Conservation (phyloP, 1,140 invertebrate genomes). For the Mycetomoellerius zeteki region DNA sequence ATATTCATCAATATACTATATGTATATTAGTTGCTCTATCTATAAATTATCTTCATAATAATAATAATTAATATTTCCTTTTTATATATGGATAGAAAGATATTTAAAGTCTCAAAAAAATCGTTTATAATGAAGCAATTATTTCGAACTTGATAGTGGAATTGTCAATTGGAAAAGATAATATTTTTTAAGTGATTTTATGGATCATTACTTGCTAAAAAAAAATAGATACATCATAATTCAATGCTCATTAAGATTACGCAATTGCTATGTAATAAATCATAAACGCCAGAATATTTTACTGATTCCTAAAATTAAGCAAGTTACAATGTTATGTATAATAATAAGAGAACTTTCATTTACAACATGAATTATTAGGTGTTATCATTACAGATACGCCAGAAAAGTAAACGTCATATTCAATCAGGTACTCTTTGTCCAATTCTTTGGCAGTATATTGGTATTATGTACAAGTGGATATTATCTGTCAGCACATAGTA, state of each 20-base stretch:
- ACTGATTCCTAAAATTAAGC: neutral
- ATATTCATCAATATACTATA: neutral
- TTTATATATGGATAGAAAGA: neutral
- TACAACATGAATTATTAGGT: neutral
- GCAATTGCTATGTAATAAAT: neutral
- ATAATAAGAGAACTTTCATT: neutral
- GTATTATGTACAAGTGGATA: slow-evolving; percentile 43
- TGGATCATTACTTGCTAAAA: neutral
- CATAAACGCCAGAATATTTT: neutral
- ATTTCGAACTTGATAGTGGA: neutral
- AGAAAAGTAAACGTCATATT: slow-evolving; percentile 33
- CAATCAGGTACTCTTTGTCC: slow-evolving; percentile 34
- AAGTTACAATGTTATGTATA: neutral
- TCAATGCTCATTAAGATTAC: too few relatives aligned
- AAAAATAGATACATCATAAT: neutral
- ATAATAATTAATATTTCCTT: neutral
- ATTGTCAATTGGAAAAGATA: neutral
- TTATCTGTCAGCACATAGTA: slow-evolving; percentile 11
- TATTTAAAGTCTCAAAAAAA: neutral
- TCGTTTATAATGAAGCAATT: neutral
- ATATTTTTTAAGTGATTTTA: neutral
- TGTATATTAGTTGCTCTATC: neutral
- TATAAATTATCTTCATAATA: neutral
- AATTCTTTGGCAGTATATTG: slow-evolving; percentile 48
- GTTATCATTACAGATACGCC: slow-evolving; percentile 36